Evolutionary conservation across 2,888 invertebrate genomes (phyloP).

Genomic region (Acrobasis repandana): DNA sequence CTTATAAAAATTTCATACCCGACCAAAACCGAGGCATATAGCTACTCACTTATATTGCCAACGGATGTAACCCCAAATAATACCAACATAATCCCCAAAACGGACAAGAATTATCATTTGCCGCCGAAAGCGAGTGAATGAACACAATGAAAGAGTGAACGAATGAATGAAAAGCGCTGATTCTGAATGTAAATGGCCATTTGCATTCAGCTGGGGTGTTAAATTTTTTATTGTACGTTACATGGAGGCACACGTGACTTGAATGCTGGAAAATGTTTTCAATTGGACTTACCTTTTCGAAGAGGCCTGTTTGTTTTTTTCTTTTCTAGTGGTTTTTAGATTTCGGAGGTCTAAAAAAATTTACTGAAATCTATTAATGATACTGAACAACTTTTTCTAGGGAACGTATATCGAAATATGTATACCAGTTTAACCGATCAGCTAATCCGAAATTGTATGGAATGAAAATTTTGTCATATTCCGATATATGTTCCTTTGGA

Average conservation of each 20-base stretch:
- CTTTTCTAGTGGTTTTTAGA: too few species aligned
- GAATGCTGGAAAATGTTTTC: slow-evolving; percentile 7
- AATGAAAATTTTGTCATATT: too few species aligned
- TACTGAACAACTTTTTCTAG: too few species aligned
- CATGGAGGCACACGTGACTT: not conserved
- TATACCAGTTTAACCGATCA: too few species aligned
- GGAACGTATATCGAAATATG: too few species aligned
- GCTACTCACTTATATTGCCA: too few species aligned
- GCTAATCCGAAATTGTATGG: too few species aligned
- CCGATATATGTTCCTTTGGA: too few species aligned
- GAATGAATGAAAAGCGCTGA: slow-evolving; percentile 26
- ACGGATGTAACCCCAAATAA: not conserved
- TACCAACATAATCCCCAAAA: slow-evolving; percentile 1
- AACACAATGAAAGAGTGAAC: slow-evolving; percentile 18
- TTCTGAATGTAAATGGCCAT: slow-evolving; percentile 32
- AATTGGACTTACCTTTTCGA: not conserved
- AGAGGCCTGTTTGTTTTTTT: not conserved
- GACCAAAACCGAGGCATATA: too few species aligned
- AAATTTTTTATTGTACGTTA: slow-evolving; percentile 22
- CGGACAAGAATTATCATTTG: slow-evolving; percentile 12
- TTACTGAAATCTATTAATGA: too few species aligned
- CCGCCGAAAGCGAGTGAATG: slow-evolving; percentile 16
- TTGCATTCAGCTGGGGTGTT: slow-evolving; percentile 23
- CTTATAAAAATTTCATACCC: too few species aligned
- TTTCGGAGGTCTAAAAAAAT: too few species aligned